Evolutionary conservation across 2,888 invertebrate genomes (phyloP).

Genomic region (Lasioglossum villosulum): DNA sequence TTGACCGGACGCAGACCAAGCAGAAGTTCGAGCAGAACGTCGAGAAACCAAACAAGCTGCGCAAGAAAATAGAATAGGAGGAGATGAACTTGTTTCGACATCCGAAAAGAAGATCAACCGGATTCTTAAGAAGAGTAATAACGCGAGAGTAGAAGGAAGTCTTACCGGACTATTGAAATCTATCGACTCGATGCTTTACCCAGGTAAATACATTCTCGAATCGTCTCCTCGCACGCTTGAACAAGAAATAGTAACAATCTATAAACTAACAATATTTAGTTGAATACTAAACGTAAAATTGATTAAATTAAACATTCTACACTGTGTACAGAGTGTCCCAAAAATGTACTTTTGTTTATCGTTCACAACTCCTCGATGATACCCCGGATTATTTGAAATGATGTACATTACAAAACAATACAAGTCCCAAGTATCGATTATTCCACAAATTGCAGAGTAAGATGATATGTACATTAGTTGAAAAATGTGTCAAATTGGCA

Average conservation of each 20-base stretch:
- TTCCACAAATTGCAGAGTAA: background rate
- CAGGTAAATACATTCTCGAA: background rate
- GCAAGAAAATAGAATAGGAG: background rate
- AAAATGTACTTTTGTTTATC: no score
- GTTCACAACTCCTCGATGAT: no score
- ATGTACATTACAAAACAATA: background rate
- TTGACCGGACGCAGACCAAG: background rate
- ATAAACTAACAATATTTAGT: background rate
- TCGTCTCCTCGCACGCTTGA: no score
- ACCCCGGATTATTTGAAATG: no score
- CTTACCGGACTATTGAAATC: background rate
- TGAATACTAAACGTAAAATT: no score
- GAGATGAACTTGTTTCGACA: background rate
- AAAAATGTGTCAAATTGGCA: background rate
- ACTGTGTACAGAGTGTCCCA: no score
- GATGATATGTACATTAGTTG: background rate
- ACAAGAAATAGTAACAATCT: no score
- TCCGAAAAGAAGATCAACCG: background rate
- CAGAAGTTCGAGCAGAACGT: conserved; percentile 22
- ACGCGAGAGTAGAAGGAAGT: background rate
- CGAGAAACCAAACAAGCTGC: conserved; percentile 13
- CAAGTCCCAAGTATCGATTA: background rate
- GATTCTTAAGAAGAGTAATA: conserved; percentile 17
- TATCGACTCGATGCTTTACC: background rate
- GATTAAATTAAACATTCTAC: no score